Conservation (phyloP, 2,797 vertebrate species). For the Syngnathus acus region DNA sequence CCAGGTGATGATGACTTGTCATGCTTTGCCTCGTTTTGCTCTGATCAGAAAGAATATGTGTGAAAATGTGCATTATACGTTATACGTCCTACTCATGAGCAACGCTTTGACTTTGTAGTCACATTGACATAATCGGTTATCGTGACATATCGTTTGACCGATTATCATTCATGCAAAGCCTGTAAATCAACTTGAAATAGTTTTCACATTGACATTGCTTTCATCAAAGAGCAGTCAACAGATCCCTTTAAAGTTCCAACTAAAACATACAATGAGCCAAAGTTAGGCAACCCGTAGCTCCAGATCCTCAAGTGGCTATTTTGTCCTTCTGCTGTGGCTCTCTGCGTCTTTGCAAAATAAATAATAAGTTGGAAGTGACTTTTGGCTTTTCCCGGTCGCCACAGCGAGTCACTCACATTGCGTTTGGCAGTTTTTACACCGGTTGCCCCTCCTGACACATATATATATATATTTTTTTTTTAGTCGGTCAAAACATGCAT, state of each 20-base stretch:
- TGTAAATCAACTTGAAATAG: background rate
- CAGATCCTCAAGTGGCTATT: no score
- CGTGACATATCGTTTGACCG: background rate
- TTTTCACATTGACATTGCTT: background rate
- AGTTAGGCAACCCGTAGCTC: no score
- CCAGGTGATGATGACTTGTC: constrained; percentile 76
- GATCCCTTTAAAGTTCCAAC: background rate
- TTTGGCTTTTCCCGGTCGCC: no score
- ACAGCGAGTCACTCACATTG: no score
- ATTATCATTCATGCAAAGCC: background rate
- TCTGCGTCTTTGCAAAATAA: no score
- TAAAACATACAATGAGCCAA: background rate
- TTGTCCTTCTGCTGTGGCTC: no score
- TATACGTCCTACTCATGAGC: background rate
- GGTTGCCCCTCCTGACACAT: no score
- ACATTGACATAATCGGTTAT: background rate
- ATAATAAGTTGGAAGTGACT: no score
- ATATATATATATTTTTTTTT: no score
- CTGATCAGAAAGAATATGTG: constrained; percentile 51
- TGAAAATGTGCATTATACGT: background rate
- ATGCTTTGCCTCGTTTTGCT: constrained; percentile 81
- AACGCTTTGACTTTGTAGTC: background rate
- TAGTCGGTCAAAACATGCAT: no score
- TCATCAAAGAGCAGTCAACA: background rate
- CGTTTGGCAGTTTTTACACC: no score